Percentiles rank a stretch among this genome's conserved stretches.
phyloP scores from a whole-genome alignment of 2,797 vertebrate genomes.

The Antennarius maculatus region DNA sequence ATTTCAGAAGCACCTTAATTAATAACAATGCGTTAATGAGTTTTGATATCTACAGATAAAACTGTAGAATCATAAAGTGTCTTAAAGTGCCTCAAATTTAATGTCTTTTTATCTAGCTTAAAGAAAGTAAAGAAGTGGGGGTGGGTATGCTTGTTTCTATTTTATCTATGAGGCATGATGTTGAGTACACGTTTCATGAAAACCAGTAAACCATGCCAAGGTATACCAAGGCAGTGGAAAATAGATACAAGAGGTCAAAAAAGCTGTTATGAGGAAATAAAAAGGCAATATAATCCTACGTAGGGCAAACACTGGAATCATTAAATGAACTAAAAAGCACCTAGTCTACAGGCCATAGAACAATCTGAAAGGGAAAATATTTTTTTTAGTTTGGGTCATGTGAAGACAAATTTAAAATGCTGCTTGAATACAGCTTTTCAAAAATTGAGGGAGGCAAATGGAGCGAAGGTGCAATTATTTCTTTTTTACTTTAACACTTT shows the following conservation, averaged over 20 bases:
- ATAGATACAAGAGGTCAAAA: slow-evolving; percentile 56
- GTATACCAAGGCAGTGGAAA: slow-evolving; percentile 34
- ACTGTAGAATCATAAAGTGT: slow-evolving; percentile 38
- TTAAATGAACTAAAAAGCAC: slow-evolving; percentile 53
- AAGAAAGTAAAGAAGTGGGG: slow-evolving; percentile 26
- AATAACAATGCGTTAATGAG: too few species aligned
- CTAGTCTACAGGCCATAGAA: slow-evolving; percentile 34
- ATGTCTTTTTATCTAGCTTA: slow-evolving; percentile 46
- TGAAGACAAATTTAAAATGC: slow-evolving; percentile 50
- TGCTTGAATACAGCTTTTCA: slow-evolving; percentile 54
- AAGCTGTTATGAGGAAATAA: slow-evolving; percentile 67
- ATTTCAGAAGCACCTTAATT: too few species aligned
- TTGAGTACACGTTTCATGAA: slow-evolving; percentile 31
- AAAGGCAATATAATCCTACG: slow-evolving; percentile 57
- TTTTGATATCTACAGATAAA: slow-evolving; percentile 6
- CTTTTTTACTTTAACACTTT: slow-evolving; percentile 42
- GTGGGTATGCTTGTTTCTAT: background rate
- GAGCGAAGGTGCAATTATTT: slow-evolving; percentile 57
- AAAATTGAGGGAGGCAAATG: slow-evolving; percentile 48
- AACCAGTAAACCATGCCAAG: slow-evolving; percentile 34
- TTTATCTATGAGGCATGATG: slow-evolving; percentile 46
- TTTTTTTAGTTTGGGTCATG: slow-evolving; percentile 31
- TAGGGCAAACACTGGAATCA: slow-evolving; percentile 54
- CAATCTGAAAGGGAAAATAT: slow-evolving; percentile 51
- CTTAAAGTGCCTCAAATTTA: slow-evolving; percentile 32